phyloP scores from a whole-genome alignment of 2,888 invertebrate species.

The Xestia rhomboidea region DNA sequence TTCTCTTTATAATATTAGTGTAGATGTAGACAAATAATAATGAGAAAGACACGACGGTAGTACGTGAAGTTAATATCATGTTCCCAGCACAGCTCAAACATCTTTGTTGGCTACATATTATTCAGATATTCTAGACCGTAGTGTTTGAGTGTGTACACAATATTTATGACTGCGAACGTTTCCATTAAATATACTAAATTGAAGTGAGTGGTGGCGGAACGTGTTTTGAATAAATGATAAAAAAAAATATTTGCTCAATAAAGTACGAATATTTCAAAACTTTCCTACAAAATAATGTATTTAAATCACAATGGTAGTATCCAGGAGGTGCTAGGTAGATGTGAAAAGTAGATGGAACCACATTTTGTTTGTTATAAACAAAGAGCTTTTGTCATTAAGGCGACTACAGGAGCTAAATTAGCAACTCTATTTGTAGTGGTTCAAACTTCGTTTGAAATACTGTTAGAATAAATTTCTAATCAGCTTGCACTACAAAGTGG shows the following conservation, averaged over 20 bases:
- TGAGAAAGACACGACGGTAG: background rate
- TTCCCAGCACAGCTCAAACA: background rate
- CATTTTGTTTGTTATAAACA: background rate
- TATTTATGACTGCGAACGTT: background rate
- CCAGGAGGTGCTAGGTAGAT: no score
- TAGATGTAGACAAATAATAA: no score
- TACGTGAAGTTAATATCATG: background rate
- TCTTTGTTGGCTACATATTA: background rate
- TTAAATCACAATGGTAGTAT: no score
- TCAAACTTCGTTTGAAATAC: no score
- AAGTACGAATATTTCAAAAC: background rate
- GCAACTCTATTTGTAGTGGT: no score
- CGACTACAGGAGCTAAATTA: no score
- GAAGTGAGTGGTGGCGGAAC: constrained; percentile 1
- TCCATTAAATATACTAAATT: background rate
- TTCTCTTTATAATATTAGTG: no score
- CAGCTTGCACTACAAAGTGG: no score
- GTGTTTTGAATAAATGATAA: background rate
- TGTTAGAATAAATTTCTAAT: no score
- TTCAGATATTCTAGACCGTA: background rate
- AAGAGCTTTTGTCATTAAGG: no score
- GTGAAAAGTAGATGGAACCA: background rate
- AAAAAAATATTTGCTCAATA: background rate
- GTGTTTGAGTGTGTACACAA: background rate
- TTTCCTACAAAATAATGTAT: background rate